A percentile compares a stretch with the other conserved stretches of the same genome.
Evolutionary conservation across 2,888 invertebrate species (phyloP).

Genomic region (Physocephala rufipes): DNA sequence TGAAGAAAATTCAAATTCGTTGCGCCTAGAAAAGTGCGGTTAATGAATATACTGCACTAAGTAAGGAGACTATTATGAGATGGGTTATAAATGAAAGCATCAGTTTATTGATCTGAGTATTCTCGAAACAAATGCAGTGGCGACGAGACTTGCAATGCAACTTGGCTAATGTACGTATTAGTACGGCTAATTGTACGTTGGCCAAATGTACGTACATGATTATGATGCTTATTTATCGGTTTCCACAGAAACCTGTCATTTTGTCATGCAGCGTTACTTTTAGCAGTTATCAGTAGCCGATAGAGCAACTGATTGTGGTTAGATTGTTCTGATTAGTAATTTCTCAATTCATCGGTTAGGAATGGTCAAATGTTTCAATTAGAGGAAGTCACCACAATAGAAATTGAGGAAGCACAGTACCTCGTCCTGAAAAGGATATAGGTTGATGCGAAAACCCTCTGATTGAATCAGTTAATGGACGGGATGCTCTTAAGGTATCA

Average conservation of each 20-base stretch:
- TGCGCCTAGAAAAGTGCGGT: slow-evolving; percentile 9
- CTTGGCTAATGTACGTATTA: no score
- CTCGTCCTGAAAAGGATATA: no score
- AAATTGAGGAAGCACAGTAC: no score
- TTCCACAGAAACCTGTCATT: no score
- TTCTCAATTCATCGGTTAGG: slow-evolving; percentile 19
- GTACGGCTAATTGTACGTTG: no score
- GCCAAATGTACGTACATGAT: no score
- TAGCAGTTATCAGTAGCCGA: slow-evolving; percentile 16
- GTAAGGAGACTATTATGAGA: slow-evolving; percentile 3
- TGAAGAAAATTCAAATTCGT: slow-evolving; percentile 22
- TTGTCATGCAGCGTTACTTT: background rate
- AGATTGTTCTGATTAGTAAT: slow-evolving; percentile 31
- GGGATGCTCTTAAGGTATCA: no score
- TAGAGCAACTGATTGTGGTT: background rate
- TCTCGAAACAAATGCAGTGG: background rate
- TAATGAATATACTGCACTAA: slow-evolving; percentile 17
- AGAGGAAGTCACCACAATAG: no score
- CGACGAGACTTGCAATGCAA: background rate
- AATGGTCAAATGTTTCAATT: slow-evolving; percentile 3
- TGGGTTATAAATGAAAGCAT: slow-evolving; percentile 8
- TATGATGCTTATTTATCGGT: no score
- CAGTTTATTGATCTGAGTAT: slow-evolving; percentile 20
- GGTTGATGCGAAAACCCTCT: no score
- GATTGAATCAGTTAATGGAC: no score